These are phyloP conservation scores for Meteorus sp. DNA, from an alignment of 1,140 invertebrate genomes.

Conservation along the genomic window DNA sequence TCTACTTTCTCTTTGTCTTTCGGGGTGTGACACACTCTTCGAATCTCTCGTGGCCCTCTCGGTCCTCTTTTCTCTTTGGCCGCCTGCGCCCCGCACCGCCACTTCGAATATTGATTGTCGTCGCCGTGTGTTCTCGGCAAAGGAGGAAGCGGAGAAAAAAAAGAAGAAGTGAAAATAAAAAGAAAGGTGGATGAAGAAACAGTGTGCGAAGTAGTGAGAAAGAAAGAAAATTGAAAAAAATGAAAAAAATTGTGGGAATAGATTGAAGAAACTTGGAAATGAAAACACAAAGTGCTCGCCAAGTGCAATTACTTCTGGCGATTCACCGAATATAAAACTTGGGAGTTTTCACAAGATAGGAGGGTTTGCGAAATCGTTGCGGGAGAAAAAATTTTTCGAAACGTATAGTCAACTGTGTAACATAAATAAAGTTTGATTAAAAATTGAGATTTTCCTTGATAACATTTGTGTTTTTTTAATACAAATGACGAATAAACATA, in stretches of 20 bases:
- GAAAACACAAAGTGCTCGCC: slow-evolving; percentile 1
- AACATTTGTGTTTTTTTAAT: slow-evolving; percentile 1
- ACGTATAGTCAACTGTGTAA: no score
- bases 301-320: slow-evolving; percentile 11
- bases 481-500: background rate
- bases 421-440: no score
- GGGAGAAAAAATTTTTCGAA: no score
- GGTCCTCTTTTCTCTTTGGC: slow-evolving; percentile 28
- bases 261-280: slow-evolving; percentile 5
- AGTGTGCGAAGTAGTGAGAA: slow-evolving; percentile 22
- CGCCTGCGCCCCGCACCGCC: no score
- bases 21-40: slow-evolving; percentile 1
- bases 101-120: slow-evolving; percentile 57
- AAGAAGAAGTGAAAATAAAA: slow-evolving; percentile 29
- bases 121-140: no score
- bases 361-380: no score
- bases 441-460: no score
- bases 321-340: background rate
- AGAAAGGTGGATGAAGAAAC: slow-evolving; percentile 27
- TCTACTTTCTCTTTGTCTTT: slow-evolving; percentile 20
- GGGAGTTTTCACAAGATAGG: no score
- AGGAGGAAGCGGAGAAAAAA: no score
- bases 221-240: slow-evolving; percentile 12
- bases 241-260: background rate
- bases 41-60: slow-evolving; percentile 21